phyloP scores from a whole-genome alignment of 1,140 invertebrate species.

The Octopus bimaculoides region DNA sequence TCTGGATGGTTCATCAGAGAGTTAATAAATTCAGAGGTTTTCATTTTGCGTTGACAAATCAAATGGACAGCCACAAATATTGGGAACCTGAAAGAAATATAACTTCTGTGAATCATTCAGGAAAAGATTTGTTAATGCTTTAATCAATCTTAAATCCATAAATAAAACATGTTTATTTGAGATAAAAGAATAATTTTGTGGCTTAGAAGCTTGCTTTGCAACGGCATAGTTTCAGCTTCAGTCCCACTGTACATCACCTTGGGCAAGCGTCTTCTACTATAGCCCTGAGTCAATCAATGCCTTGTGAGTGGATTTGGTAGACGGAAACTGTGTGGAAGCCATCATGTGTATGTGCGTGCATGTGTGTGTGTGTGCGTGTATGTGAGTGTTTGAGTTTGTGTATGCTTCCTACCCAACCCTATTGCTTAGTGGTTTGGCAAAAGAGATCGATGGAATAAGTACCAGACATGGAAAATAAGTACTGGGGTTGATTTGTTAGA shows the following conservation, averaged over 20 bases:
- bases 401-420: no score
- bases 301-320: no score
- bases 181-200: background rate
- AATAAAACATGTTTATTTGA: background rate
- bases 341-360: no score
- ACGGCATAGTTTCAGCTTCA: background rate
- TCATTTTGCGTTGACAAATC: constrained; percentile 82
- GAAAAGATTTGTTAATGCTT: background rate
- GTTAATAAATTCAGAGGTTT: constrained; percentile 78
- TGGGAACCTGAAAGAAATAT: constrained; percentile 73
- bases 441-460: background rate
- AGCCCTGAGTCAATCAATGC: no score
- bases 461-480: background rate
- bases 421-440: background rate
- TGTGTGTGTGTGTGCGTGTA: no score
- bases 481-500: background rate
- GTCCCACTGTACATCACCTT: no score
- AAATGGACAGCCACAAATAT: constrained; percentile 91
- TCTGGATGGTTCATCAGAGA: constrained; percentile 93
- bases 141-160: background rate
- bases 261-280: no score
- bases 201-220: no score
- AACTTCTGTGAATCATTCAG: background rate
- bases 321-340: no score
- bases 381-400: no score